Percentiles rank a stretch among this genome's conserved stretches.
These are phyloP conservation scores for Archegozetes longisetosus DNA, from an alignment of 1,140 invertebrate species.

Conservation along the genomic window DNA sequence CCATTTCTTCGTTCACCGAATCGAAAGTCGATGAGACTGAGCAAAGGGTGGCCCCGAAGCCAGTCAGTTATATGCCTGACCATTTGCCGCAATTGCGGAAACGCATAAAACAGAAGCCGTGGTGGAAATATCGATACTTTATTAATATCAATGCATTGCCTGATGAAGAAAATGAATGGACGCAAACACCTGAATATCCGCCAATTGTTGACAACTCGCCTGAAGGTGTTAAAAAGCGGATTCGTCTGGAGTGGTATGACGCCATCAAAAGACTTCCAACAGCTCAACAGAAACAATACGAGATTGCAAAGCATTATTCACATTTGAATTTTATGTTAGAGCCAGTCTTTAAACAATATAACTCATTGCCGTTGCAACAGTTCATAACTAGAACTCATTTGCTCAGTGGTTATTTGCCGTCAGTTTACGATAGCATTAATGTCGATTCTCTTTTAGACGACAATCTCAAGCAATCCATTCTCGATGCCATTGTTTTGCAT, in stretches of 20 bases:
- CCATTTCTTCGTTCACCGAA: not conserved
- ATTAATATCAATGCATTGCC: constrained; percentile 3
- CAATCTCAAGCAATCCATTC: constrained; percentile 3
- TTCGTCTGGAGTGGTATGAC: constrained; percentile 32
- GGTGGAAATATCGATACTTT: constrained; percentile 7
- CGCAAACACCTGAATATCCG: constrained; percentile 17
- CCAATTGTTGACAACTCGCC: constrained; percentile 9
- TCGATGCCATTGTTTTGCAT: not conserved
- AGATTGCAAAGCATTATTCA: constrained; percentile 60
- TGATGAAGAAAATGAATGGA: not conserved
- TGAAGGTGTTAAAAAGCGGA: constrained; percentile 15
- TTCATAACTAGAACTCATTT: constrained; percentile 53
- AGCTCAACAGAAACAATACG: constrained; percentile 62
- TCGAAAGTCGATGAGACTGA: not conserved
- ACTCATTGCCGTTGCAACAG: constrained; percentile 45
- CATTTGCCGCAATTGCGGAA: constrained; percentile 9
- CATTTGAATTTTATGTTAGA: constrained; percentile 43
- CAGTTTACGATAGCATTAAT: constrained; percentile 7
- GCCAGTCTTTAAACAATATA: constrained; percentile 44
- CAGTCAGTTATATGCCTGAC: constrained; percentile 6
- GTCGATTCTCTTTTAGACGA: not conserved
- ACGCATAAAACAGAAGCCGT: constrained; percentile 6
- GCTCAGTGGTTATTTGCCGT: constrained; percentile 26
- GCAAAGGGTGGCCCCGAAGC: constrained; percentile 1
- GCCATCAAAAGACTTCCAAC: constrained; percentile 45